phyloP scores from a whole-genome alignment of 2,113 vertebrate species.

The Carlito syrichta region DNA sequence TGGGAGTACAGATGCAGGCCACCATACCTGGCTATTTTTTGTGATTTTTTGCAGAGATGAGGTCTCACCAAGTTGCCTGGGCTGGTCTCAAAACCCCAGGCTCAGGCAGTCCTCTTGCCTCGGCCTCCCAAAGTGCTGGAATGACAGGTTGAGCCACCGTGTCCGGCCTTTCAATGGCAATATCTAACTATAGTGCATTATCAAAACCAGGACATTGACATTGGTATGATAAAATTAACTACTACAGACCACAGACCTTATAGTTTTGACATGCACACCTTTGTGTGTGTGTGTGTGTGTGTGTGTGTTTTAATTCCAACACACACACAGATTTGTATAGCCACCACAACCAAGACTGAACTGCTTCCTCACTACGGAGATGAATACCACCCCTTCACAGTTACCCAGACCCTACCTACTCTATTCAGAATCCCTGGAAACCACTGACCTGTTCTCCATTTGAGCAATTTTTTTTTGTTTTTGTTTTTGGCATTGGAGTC shows the following conservation, averaged over 20 bases:
- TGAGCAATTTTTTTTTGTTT: too few species aligned
- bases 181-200: background rate
- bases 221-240: background rate
- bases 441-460: background rate
- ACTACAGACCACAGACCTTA: background rate
- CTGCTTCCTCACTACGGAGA: too few species aligned
- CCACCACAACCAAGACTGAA: background rate
- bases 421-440: background rate
- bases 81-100: too few species aligned
- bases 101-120: too few species aligned
- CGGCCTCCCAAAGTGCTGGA: too few species aligned
- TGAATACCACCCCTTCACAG: background rate
- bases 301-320: background rate
- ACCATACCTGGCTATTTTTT: too few species aligned
- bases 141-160: too few species aligned
- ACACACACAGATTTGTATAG: background rate
- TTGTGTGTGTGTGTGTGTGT: background rate
- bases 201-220: background rate
- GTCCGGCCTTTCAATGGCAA: accelerated
- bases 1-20: too few species aligned
- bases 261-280: background rate
- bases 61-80: too few species aligned
- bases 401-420: too few species aligned
- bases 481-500: too few species aligned
- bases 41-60: too few species aligned